Conservation (phyloP, 2,113 vertebrate genomes). For the Pteropus alecto region DNA sequence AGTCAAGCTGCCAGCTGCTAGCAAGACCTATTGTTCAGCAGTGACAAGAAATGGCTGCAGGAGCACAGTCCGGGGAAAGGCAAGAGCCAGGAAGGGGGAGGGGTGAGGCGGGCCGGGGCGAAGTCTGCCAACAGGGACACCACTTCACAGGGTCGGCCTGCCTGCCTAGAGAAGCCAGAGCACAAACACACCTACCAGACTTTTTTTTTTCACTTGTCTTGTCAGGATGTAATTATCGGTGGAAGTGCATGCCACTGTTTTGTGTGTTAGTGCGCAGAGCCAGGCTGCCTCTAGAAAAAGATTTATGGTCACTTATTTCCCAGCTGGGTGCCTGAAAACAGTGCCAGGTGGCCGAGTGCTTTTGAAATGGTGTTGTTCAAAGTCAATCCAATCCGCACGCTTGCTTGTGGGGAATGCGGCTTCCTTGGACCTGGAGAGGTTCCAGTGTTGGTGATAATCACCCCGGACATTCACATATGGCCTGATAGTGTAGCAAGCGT, state of each 20-base stretch:
- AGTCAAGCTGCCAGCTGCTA: constrained; percentile 70
- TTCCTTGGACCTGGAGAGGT: not conserved
- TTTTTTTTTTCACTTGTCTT: not conserved
- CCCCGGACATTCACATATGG: not conserved
- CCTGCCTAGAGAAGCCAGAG: not conserved
- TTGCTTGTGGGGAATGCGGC: not conserved
- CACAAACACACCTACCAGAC: not conserved
- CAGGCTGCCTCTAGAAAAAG: not conserved
- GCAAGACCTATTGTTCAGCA: constrained; percentile 66
- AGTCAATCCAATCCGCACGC: not conserved
- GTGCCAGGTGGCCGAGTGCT: not conserved
- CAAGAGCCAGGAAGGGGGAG: not conserved
- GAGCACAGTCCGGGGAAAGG: not conserved
- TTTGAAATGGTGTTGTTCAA: not conserved
- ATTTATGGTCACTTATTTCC: constrained; percentile 17
- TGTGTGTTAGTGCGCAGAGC: not conserved
- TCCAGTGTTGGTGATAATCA: not conserved
- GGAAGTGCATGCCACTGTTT: not conserved
- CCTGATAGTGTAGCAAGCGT: not conserved
- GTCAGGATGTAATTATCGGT: fast-evolving
- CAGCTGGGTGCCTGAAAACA: not conserved
- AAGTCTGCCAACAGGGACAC: not conserved
- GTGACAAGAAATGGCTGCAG: constrained; percentile 67
- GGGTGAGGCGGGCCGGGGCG: not conserved
- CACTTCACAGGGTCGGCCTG: not conserved